Base-by-base conservation (phyloP, 2,888 invertebrate species). In the Drosophila peninsularis region DNA sequence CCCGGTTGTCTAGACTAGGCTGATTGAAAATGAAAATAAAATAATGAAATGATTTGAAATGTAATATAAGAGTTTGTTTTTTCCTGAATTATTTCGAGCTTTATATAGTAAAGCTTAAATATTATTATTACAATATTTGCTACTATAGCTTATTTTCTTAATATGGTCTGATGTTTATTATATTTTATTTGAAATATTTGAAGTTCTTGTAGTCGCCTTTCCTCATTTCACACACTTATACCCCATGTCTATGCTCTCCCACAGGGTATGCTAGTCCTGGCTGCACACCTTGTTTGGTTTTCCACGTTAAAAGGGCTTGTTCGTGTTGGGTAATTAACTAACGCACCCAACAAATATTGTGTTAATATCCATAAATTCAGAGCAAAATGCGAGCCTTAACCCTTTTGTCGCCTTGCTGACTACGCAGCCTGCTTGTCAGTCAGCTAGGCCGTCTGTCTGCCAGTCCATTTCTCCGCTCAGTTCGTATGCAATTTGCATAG, bases 361-460 rank as follows among this genome's bases (percentile, higher is more conserved):
- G 80, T 85, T 88, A 85, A 82, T 82, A 76, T 67, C 58, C 77
- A 83, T 83, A 88, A 83, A 82, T 85, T 78, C 36, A 60, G 64
- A 42, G 45, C 54, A 34, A 58, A 56, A 52, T 49, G 56, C 63
- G 50, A 71, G 44, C 68, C 53, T 87, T 84, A 85, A 82, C 86
- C 86, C 88, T 73, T 82, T 82, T 56, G 32, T 54, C 64, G 66
- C 60, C 62, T 60, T 56, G 45, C 49, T 24, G 41, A 57, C 41
- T 45, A 45, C 44, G 44, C 44, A 44, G 27, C 10, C 55, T 27
- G 50, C 45, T 50, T 6, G 54, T 19, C 34, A 14, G 64, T 39
- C 32, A 17, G 62, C 45, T 60, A 39, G 39, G 11, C 10, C 55
- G 58, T 42, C 37, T 36, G 66, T 50, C 67, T 14, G 56, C 27